Evolutionary conservation across 2,888 invertebrate genomes (phyloP).

Genomic region (Schizaphis graminum): DNA sequence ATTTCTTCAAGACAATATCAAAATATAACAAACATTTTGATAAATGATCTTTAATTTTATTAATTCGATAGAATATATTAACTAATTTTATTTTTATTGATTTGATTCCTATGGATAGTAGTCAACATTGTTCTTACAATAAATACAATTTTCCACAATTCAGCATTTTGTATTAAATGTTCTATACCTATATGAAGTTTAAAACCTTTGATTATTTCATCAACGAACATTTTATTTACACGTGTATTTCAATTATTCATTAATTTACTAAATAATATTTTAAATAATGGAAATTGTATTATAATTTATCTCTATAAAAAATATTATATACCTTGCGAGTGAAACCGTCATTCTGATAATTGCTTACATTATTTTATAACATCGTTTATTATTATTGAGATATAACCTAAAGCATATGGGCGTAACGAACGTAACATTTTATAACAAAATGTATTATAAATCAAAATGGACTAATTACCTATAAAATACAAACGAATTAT

Average conservation of each 20-base stretch:
- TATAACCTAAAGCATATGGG: neutral
- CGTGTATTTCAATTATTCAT: neutral
- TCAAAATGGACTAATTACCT: neutral
- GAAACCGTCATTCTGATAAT: neutral
- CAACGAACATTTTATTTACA: neutral
- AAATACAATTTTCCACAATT: neutral
- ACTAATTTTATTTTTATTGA: neutral
- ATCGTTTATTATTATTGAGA: neutral
- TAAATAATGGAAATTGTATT: neutral
- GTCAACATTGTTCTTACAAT: neutral
- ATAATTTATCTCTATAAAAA: neutral
- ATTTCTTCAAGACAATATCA: neutral
- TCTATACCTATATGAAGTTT: neutral
- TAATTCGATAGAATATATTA: neutral
- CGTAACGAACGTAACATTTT: neutral
- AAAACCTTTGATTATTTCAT: neutral
- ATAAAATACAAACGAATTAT: neutral
- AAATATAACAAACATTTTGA: neutral
- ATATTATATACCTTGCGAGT: neutral
- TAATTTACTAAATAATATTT: neutral
- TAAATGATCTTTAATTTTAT: neutral
- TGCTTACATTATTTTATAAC: neutral
- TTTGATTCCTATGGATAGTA: neutral
- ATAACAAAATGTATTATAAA: neutral
- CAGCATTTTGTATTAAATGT: neutral